Evolutionary conservation across 1,140 invertebrate species (phyloP).

Genomic region (Metopolophium dirhodum): DNA sequence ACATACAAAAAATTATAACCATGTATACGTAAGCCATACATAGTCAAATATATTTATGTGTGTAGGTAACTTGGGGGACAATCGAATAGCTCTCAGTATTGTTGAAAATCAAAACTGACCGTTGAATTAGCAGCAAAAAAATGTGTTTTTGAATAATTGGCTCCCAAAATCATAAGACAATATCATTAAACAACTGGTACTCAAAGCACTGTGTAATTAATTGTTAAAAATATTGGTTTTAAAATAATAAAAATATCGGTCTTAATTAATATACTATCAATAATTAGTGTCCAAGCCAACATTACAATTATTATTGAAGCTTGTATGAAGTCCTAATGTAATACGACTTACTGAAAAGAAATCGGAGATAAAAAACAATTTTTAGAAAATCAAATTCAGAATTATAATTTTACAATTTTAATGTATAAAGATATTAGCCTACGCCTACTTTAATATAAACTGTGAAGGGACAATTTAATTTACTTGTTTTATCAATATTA

Average conservation of each 20-base stretch:
- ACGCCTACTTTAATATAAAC: neutral
- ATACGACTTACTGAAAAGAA: neutral
- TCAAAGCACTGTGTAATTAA: neutral
- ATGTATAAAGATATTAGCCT: neutral
- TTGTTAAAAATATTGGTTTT: neutral
- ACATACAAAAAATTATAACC: too few relatives aligned
- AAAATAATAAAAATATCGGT: neutral
- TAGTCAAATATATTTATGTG: too few relatives aligned
- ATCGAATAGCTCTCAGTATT: too few relatives aligned
- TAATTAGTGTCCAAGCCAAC: neutral
- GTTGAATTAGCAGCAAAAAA: too few relatives aligned
- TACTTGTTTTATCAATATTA: neutral
- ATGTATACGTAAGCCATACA: too few relatives aligned
- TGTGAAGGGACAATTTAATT: too few relatives aligned
- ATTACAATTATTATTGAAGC: neutral
- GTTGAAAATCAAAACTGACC: too few relatives aligned
- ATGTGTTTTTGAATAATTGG: neutral
- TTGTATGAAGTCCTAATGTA: neutral
- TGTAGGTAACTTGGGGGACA: too few relatives aligned
- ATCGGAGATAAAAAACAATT: neutral
- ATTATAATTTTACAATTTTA: neutral
- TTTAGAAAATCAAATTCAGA: neutral
- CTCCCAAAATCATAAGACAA: neutral
- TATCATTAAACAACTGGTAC: neutral
- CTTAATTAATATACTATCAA: too few relatives aligned